These are phyloP conservation scores for Notocelia uddmanniana DNA, from an alignment of 2,888 invertebrate genomes.

Conservation along the genomic window DNA sequence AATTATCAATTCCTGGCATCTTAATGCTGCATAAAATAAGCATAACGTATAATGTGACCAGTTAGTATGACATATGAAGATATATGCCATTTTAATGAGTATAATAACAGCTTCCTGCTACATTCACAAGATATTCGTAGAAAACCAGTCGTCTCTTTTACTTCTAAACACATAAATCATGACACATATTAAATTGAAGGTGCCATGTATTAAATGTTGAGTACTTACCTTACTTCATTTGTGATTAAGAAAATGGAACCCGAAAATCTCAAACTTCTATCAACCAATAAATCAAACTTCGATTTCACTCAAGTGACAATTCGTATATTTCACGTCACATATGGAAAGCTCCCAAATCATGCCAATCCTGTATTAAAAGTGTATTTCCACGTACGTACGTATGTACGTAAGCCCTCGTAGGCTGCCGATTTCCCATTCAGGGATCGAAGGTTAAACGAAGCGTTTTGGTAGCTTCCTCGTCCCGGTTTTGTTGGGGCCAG, in stretches of 20 bases:
- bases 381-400: slow-evolving; percentile 34
- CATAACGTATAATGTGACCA: too few relatives aligned
- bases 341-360: slow-evolving; percentile 36
- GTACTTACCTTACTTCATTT: neutral
- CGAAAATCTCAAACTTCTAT: neutral
- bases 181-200: too few relatives aligned
- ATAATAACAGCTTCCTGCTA: too few relatives aligned
- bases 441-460: slow-evolving; percentile 82
- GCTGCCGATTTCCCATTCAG: slow-evolving; percentile 70
- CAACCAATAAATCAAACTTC: slow-evolving; percentile 2
- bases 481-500: slow-evolving; percentile 57
- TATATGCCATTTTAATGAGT: too few relatives aligned
- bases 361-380: slow-evolving; percentile 41
- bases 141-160: too few relatives aligned
- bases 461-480: slow-evolving; percentile 66
- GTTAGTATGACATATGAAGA: too few relatives aligned
- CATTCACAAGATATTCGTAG: too few relatives aligned
- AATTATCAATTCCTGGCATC: too few relatives aligned
- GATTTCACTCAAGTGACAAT: slow-evolving; percentile 32
- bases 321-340: slow-evolving; percentile 38
- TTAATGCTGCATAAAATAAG: too few relatives aligned
- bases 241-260: too few relatives aligned
- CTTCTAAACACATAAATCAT: too few relatives aligned
- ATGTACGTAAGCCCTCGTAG: slow-evolving; percentile 48
- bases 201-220: too few relatives aligned